Conservation (phyloP, 2,113 vertebrate genomes). For the Cheirogaleus medius region DNA sequence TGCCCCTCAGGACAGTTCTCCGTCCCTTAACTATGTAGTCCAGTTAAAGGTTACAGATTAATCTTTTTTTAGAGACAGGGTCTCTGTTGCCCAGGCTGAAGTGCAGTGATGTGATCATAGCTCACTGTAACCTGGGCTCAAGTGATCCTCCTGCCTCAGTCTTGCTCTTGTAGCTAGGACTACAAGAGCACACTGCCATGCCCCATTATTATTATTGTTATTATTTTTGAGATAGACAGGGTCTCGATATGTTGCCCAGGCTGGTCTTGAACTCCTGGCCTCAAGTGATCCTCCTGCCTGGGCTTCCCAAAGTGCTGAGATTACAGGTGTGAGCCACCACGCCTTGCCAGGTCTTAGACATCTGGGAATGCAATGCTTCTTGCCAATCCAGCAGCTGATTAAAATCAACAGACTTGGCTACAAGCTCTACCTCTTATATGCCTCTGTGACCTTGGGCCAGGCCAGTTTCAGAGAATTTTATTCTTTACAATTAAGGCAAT, state of each 20-base stretch:
- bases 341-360: neutral
- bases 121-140: neutral
- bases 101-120: neutral
- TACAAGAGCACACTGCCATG: too few species aligned
- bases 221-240: neutral
- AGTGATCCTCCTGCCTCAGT: neutral
- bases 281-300: neutral
- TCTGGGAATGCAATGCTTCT: neutral
- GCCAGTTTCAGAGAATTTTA: neutral
- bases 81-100: neutral
- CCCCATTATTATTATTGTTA: too few species aligned
- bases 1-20: neutral
- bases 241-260: neutral
- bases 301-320: neutral
- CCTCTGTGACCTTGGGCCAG: neutral
- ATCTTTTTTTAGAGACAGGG: neutral
- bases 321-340: neutral
- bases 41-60: neutral
- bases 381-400: neutral
- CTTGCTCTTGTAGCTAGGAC: neutral
- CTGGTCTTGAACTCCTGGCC: neutral
- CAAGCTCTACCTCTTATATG: neutral
- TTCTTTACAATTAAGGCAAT: neutral
- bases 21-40: neutral
- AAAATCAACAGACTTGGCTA: neutral